A percentile compares a stretch with the other conserved stretches of the same genome.
Conservation (phyloP, 2,113 vertebrate species). For the Gnathonemus echidnorhynchus region DNA sequence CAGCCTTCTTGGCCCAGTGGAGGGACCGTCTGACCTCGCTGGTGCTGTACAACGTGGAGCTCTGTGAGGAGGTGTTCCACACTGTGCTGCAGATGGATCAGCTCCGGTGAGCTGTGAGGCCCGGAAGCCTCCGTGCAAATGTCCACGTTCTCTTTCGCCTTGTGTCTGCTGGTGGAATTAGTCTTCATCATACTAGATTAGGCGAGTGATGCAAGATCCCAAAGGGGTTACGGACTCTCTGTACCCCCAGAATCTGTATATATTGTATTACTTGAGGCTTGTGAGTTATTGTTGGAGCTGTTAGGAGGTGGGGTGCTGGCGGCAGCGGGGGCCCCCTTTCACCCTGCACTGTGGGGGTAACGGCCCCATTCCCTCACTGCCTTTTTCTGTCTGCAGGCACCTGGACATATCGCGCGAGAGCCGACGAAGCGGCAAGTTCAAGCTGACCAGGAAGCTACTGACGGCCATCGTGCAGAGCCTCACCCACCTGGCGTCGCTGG, state of each 20-base stretch:
- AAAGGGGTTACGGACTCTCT: background rate
- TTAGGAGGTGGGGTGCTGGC: background rate
- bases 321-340: background rate
- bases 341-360: background rate
- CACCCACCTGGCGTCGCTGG: constrained; percentile 79
- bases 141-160: background rate
- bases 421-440: constrained; percentile 81
- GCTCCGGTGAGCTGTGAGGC: constrained; percentile 67
- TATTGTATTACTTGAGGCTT: background rate
- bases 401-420: constrained; percentile 88
- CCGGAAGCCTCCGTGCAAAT: background rate
- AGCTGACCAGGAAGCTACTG: constrained; percentile 82
- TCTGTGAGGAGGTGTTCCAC: constrained; percentile 82
- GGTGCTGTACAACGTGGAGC: constrained; percentile 93
- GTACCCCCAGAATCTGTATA: background rate
- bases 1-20: constrained; percentile 86
- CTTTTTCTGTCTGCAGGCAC: constrained; percentile 59
- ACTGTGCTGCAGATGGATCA: constrained; percentile 77
- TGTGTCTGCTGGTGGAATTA: background rate
- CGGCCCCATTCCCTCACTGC: background rate
- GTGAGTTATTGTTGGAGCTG: background rate
- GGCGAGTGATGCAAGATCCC: background rate
- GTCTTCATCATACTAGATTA: background rate
- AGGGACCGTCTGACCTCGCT: constrained; percentile 83
- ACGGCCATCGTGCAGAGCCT: constrained; percentile 82